These are phyloP conservation scores for Apoda limacodes DNA, from an alignment of 2,888 invertebrate genomes.

Conservation along the genomic window DNA sequence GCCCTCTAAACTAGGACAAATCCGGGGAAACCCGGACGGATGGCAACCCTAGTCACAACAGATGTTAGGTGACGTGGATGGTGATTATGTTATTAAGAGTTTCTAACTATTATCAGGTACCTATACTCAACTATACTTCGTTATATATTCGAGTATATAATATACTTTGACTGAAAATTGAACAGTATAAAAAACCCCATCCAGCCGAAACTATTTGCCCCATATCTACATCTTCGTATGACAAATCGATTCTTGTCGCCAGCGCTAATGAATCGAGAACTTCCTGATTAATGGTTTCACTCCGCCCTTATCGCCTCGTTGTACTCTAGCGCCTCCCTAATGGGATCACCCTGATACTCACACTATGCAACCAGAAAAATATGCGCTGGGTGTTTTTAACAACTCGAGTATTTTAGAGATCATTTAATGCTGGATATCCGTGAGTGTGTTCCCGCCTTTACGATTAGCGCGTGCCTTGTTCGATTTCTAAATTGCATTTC, in stretches of 20 bases:
- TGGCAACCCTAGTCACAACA: too few relatives aligned
- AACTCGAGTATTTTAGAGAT: constrained; percentile 18
- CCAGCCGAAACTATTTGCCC: constrained; percentile 27
- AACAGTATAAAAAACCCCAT: too few relatives aligned
- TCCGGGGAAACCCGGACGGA: too few relatives aligned
- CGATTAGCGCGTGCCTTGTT: constrained; percentile 30
- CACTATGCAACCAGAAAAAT: constrained; percentile 24
- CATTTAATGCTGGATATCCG: constrained; percentile 24
- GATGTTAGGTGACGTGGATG: too few relatives aligned
- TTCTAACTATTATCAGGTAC: too few relatives aligned
- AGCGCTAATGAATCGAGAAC: constrained; percentile 55
- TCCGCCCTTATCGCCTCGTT: constrained; percentile 41
- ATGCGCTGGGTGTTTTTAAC: constrained; percentile 20
- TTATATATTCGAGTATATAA: too few relatives aligned
- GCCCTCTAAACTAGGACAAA: too few relatives aligned
- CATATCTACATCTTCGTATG: constrained; percentile 41
- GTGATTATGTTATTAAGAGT: too few relatives aligned
- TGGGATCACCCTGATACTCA: constrained; percentile 43
- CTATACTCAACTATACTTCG: too few relatives aligned
- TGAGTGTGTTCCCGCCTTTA: constrained; percentile 24
- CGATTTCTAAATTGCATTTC: constrained; percentile 27
- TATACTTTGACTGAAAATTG: too few relatives aligned
- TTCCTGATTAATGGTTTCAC: constrained; percentile 59
- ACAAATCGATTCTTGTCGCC: constrained; percentile 47
- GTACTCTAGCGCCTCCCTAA: constrained; percentile 51